Evolutionary conservation across 2,797 vertebrate genomes (phyloP).

Genomic region (Percopsis omiscomaycus): DNA sequence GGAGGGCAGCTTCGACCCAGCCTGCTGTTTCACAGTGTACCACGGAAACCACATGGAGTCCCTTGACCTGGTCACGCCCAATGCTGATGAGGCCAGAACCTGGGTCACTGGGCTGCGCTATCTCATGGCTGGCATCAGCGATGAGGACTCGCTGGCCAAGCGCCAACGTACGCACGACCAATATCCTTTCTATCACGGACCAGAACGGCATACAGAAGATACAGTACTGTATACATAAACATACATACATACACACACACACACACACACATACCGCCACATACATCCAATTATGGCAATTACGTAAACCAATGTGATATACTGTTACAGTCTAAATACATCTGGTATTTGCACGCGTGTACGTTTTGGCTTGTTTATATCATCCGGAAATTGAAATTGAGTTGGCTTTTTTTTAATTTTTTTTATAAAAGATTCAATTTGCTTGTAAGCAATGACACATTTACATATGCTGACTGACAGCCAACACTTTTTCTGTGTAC

Average conservation of each 20-base stretch:
- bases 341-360: no score
- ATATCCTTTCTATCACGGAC: slow-evolving; percentile 84
- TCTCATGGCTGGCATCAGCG: slow-evolving; percentile 96
- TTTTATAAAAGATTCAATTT: background rate
- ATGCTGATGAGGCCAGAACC: slow-evolving; percentile 92
- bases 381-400: no score
- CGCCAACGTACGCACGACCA: slow-evolving; percentile 92
- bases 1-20: slow-evolving; percentile 88
- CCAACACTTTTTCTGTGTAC: background rate
- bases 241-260: background rate
- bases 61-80: slow-evolving; percentile 93
- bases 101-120: slow-evolving; percentile 97
- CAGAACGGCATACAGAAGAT: no score
- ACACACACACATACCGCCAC: background rate
- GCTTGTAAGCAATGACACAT: background rate
- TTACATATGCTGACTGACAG: background rate
- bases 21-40: slow-evolving; percentile 96
- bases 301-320: no score
- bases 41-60: slow-evolving; percentile 97
- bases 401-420: no score
- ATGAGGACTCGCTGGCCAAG: slow-evolving; percentile 93
- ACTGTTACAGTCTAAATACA: no score
- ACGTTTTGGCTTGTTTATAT: no score
- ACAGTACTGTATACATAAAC: background rate
- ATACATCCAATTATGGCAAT: background rate